Evolutionary conservation across 2,113 vertebrate species (phyloP).

Genomic region (Ginglymostoma cirratum): DNA sequence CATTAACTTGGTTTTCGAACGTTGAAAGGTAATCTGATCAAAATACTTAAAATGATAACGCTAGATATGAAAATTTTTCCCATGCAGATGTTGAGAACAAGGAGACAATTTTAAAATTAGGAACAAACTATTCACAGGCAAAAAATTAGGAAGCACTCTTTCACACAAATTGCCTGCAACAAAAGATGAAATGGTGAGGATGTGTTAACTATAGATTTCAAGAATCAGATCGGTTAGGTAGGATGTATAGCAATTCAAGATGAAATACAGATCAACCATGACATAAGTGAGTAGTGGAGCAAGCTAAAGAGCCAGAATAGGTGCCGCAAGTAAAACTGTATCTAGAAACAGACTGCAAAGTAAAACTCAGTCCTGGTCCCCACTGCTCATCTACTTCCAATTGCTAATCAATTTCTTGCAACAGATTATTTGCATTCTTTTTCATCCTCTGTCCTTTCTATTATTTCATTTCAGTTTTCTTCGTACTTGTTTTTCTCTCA

Average conservation of each 20-base stretch:
- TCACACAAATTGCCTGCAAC: neutral
- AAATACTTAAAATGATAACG: neutral
- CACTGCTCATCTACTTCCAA: neutral
- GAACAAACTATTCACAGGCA: neutral
- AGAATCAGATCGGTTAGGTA: neutral
- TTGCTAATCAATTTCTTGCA: neutral
- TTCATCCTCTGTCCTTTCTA: neutral
- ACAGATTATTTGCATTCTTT: neutral
- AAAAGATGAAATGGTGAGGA: too few relatives aligned
- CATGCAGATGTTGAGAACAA: neutral
- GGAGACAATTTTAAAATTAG: neutral
- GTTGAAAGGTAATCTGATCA: neutral
- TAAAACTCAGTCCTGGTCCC: neutral
- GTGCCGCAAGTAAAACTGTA: neutral
- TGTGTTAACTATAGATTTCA: neutral
- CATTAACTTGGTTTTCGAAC: neutral
- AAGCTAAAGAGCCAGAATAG: neutral
- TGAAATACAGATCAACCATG: neutral
- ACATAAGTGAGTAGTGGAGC: neutral
- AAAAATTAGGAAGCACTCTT: neutral
- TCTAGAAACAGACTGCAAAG: neutral
- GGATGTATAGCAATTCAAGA: neutral
- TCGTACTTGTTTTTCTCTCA: neutral
- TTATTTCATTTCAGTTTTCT: neutral
- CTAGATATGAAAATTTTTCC: neutral